A percentile compares a stretch with the other conserved stretches of the same genome.
These are phyloP conservation scores for Stenodera caucasica DNA, from an alignment of 2,888 invertebrate genomes.

Conservation along the genomic window DNA sequence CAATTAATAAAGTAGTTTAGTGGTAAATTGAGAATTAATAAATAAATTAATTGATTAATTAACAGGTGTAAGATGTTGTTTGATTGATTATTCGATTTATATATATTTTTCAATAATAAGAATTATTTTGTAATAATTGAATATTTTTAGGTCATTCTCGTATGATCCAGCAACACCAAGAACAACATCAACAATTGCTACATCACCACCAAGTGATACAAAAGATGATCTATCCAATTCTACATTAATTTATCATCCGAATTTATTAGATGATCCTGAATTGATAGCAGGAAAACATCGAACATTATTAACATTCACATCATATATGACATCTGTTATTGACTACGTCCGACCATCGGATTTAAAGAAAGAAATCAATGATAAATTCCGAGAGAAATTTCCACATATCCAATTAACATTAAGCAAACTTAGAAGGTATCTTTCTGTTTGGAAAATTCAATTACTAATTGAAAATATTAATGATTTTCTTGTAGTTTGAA, in stretches of 20 bases:
- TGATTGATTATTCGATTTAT: background rate
- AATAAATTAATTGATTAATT: too few relatives aligned
- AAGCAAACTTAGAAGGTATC: constrained; percentile 90
- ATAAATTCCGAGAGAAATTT: constrained; percentile 93
- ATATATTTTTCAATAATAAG: background rate
- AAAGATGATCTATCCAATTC: constrained; percentile 52
- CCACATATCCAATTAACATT: constrained; percentile 92
- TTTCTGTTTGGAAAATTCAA: background rate
- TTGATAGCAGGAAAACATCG: constrained; percentile 87
- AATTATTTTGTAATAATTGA: background rate
- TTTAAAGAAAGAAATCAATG: constrained; percentile 94
- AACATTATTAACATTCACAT: constrained; percentile 83
- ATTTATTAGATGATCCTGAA: constrained; percentile 91
- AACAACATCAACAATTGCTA: constrained; percentile 52
- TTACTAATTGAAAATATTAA: background rate
- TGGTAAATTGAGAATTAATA: too few relatives aligned
- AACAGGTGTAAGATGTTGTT: background rate
- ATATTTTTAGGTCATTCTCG: constrained; percentile 68
- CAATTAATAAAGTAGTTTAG: background rate
- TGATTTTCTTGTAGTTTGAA: constrained; percentile 74
- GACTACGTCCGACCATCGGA: constrained; percentile 96
- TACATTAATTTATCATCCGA: constrained; percentile 72
- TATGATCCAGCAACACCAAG: constrained; percentile 67
- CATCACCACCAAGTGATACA: constrained; percentile 55
- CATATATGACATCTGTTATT: constrained; percentile 93